Conservation (phyloP, 2,888 invertebrate genomes). For the Thymelicus sylvestris region DNA sequence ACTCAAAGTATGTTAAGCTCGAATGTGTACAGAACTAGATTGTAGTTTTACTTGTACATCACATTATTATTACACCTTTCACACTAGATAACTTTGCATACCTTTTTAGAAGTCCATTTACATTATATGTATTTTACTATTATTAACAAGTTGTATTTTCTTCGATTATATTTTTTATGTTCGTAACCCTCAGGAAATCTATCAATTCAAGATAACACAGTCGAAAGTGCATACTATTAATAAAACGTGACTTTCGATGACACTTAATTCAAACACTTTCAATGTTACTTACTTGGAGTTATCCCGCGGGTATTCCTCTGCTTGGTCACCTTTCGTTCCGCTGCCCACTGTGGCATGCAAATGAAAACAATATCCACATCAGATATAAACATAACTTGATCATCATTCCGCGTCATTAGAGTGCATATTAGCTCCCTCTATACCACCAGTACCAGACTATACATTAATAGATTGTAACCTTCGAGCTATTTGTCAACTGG, state of each 20-base stretch:
- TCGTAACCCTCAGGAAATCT: no score
- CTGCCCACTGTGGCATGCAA: slow-evolving; percentile 49
- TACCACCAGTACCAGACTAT: slow-evolving; percentile 1
- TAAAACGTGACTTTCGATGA: not conserved
- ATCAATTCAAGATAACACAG: not conserved
- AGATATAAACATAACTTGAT: slow-evolving; percentile 41
- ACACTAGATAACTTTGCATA: no score
- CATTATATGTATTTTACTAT: no score
- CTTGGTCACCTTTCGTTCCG: slow-evolving; percentile 45
- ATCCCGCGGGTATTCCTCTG: not conserved
- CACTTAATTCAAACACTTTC: not conserved
- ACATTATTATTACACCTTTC: no score
- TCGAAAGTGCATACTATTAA: not conserved
- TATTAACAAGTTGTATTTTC: no score
- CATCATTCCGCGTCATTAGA: slow-evolving; percentile 33
- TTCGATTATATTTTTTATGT: no score
- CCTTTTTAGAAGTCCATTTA: no score
- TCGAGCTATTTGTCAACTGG: slow-evolving; percentile 39
- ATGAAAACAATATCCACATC: slow-evolving; percentile 49
- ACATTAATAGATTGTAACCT: slow-evolving; percentile 19
- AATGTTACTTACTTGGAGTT: not conserved
- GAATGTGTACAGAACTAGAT: no score
- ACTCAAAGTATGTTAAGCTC: no score
- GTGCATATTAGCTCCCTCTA: slow-evolving; percentile 16
- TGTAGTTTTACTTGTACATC: no score